These are phyloP conservation scores for Sinocyclocheilus anophthalmus DNA, from an alignment of 2,113 vertebrate species.

Conservation along the genomic window DNA sequence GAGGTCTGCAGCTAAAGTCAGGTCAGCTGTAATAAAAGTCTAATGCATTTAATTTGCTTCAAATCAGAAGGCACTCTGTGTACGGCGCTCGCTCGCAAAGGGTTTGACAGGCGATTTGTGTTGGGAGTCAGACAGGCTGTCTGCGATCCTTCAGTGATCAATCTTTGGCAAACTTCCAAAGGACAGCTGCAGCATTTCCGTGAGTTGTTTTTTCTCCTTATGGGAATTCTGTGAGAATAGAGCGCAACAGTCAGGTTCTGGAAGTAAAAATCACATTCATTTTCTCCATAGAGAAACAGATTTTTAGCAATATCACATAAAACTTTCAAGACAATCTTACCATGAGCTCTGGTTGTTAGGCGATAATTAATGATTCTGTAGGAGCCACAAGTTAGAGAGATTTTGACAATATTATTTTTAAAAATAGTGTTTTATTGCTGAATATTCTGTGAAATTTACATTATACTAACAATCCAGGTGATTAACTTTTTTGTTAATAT, in stretches of 20 bases:
- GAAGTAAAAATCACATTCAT: too few relatives aligned
- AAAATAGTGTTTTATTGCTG: neutral
- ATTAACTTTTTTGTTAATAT: neutral
- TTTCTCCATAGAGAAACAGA: neutral
- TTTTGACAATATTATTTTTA: neutral
- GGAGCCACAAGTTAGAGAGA: neutral
- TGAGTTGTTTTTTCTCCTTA: neutral
- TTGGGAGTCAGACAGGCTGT: neutral
- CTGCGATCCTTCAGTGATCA: neutral
- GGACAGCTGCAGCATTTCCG: neutral
- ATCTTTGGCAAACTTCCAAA: constrained; percentile 14
- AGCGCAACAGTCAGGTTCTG: too few relatives aligned
- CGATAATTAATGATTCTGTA: neutral
- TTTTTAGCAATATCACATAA: neutral
- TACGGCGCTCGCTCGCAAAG: neutral
- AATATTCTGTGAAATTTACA: neutral
- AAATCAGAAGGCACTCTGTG: constrained; percentile 15
- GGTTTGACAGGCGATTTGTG: neutral
- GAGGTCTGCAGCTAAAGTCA: constrained; percentile 43
- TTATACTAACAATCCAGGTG: neutral
- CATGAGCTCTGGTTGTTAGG: neutral
- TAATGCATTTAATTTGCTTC: constrained; percentile 31
- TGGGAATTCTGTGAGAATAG: neutral
- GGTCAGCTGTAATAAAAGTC: constrained; percentile 45
- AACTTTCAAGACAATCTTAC: neutral